These are phyloP conservation scores for Pelosia muscerda DNA, from an alignment of 2,888 invertebrate genomes.

Conservation along the genomic window DNA sequence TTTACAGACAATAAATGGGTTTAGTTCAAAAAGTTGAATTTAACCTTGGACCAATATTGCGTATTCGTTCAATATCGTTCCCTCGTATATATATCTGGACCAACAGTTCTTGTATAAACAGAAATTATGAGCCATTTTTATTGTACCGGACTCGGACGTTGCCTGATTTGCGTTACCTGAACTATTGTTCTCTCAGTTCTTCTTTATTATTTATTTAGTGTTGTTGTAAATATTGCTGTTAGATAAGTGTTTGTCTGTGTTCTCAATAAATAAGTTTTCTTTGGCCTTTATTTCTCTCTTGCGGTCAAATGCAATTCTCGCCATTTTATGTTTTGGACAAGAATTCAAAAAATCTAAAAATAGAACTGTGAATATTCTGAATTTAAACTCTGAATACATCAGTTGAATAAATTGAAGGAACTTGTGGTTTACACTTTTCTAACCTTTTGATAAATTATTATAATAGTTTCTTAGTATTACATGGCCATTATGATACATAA, in stretches of 20 bases:
- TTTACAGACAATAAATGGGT: slow-evolving; percentile 35
- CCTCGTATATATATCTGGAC: slow-evolving; percentile 31
- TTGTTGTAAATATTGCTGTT: too few species aligned
- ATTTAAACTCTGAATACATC: background rate
- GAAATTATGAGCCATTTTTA: slow-evolving; percentile 21
- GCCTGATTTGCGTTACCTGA: too few species aligned
- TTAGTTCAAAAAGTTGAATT: slow-evolving; percentile 33
- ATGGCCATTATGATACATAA: background rate
- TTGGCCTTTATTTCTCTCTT: too few species aligned
- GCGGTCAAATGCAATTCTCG: slow-evolving; percentile 4
- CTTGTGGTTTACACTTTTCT: background rate
- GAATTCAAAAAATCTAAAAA: background rate
- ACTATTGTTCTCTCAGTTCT: too few species aligned
- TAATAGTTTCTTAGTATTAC: too few species aligned
- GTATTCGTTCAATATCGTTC: slow-evolving; percentile 28
- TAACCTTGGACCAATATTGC: slow-evolving; percentile 50
- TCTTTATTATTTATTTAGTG: too few species aligned
- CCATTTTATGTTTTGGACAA: background rate
- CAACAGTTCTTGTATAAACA: slow-evolving; percentile 23
- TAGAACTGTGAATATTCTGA: background rate
- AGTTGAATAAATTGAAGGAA: background rate
- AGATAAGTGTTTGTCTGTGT: too few species aligned
- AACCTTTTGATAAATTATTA: too few species aligned
- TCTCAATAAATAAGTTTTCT: too few species aligned
- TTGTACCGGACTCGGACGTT: slow-evolving; percentile 13